Evolutionary conservation across 2,888 invertebrate genomes (phyloP).

Genomic region (Thymelicus acteon): DNA sequence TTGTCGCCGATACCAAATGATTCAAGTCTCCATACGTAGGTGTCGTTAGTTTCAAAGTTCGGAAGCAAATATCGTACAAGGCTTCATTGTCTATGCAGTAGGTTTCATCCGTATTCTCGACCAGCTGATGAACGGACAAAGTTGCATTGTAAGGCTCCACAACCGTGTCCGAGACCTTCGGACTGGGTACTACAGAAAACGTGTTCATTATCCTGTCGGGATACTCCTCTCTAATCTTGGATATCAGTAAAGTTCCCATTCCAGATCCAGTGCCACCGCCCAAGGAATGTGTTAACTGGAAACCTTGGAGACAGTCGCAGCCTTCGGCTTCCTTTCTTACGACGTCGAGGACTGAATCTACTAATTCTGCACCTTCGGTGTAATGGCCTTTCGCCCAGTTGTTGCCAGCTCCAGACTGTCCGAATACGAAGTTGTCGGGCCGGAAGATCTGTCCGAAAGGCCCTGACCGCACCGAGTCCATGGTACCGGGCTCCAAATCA

Average conservation of each 20-base stretch:
- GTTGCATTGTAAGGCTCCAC: constrained; percentile 88
- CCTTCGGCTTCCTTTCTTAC: constrained; percentile 86
- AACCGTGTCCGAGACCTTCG: constrained; percentile 91
- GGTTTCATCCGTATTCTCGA: constrained; percentile 87
- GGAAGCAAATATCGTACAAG: constrained; percentile 91
- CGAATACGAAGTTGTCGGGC: constrained; percentile 90
- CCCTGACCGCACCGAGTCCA: constrained; percentile 89
- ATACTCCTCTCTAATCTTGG: constrained; percentile 90
- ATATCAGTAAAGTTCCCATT: constrained; percentile 89
- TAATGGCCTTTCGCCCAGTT: constrained; percentile 89
- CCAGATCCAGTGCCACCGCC: constrained; percentile 92
- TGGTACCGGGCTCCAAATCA: constrained; percentile 73
- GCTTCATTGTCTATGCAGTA: constrained; percentile 92
- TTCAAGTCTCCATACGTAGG: constrained; percentile 92
- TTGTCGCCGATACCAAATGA: constrained; percentile 71
- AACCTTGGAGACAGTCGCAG: constrained; percentile 87
- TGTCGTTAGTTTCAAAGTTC: constrained; percentile 89
- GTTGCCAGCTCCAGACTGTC: constrained; percentile 84
- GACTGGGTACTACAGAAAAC: constrained; percentile 89
- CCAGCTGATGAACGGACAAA: constrained; percentile 86
- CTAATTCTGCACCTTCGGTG: constrained; percentile 87
- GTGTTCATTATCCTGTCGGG: constrained; percentile 90
- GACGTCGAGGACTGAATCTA: constrained; percentile 85
- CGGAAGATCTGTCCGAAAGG: constrained; percentile 89
- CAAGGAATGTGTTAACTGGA: constrained; percentile 88